A percentile compares a stretch with the other conserved stretches of the same genome.
These are phyloP conservation scores for Panorpa germanica DNA, from an alignment of 2,888 invertebrate genomes.

Conservation along the genomic window DNA sequence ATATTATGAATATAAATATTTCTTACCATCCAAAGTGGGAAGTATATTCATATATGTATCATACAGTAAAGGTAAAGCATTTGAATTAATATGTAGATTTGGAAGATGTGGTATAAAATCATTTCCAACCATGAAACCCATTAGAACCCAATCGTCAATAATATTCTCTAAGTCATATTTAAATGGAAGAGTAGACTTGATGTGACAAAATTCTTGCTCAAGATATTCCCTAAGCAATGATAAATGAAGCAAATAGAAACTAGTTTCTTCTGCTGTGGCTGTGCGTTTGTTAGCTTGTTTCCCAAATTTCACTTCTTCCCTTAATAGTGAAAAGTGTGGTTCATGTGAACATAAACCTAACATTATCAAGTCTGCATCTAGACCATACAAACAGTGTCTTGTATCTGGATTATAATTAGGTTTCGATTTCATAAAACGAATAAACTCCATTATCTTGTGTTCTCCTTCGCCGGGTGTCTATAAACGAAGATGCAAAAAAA, in stretches of 20 bases:
- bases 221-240: slow-evolving; percentile 85
- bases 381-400: slow-evolving; percentile 88
- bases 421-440: slow-evolving; percentile 69
- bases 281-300: slow-evolving; percentile 43
- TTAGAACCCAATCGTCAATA: slow-evolving; percentile 95
- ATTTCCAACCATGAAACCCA: slow-evolving; percentile 95
- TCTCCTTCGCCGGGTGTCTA: slow-evolving; percentile 94
- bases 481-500: slow-evolving; percentile 12
- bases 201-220: slow-evolving; percentile 64
- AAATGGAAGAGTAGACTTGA: slow-evolving; percentile 52
- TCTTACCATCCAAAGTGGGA: slow-evolving; percentile 65
- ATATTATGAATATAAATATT: slow-evolving; percentile 9
- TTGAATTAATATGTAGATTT: slow-evolving; percentile 80
- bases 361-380: slow-evolving; percentile 97
- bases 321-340: slow-evolving; percentile 79
- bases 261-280: slow-evolving; percentile 70
- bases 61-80: slow-evolving; percentile 75
- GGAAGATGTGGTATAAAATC: slow-evolving; percentile 96
- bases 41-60: slow-evolving; percentile 72
- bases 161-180: slow-evolving; percentile 72
- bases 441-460: slow-evolving; percentile 98
- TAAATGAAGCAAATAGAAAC: slow-evolving; percentile 82
- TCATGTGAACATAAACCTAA: slow-evolving; percentile 91
- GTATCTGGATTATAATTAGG: slow-evolving; percentile 79
- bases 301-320: slow-evolving; percentile 83